A percentile compares a stretch with the other conserved stretches of the same genome.
Evolutionary conservation across 2,113 vertebrate genomes (phyloP).

Genomic region (Synodontis membranacea): DNA sequence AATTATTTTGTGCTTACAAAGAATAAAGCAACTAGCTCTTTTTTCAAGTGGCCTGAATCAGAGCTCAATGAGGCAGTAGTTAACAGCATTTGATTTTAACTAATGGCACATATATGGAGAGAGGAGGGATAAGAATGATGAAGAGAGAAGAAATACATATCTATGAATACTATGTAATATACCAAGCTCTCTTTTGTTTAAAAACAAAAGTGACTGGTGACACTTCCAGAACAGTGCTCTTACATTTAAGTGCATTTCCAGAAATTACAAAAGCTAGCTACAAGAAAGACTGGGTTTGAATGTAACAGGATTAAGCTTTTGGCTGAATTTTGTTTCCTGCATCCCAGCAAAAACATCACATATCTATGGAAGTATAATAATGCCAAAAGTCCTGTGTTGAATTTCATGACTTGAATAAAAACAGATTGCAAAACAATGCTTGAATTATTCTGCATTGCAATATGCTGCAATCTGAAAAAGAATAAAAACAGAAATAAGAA

Average conservation of each 20-base stretch:
- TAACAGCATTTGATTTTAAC: slow-evolving; percentile 73
- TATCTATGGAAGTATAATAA: too few species aligned
- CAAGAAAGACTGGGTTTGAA: slow-evolving; percentile 56
- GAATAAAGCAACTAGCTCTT: slow-evolving; percentile 67
- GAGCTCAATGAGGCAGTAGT: slow-evolving; percentile 68
- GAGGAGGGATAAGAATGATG: slow-evolving; percentile 24
- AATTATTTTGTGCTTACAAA: slow-evolving; percentile 55
- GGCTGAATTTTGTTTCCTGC: not conserved
- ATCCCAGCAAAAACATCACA: not conserved
- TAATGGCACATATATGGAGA: slow-evolving; percentile 64
- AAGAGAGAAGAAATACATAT: slow-evolving; percentile 51
- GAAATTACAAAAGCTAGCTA: slow-evolving; percentile 66
- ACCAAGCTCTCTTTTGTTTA: slow-evolving; percentile 69
- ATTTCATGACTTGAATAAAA: too few species aligned
- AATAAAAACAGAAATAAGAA: too few species aligned
- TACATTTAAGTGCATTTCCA: too few species aligned
- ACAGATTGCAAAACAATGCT: too few species aligned
- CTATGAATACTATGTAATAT: slow-evolving; percentile 59
- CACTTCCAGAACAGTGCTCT: slow-evolving; percentile 68
- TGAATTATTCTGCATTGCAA: too few species aligned
- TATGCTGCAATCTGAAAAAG: too few species aligned
- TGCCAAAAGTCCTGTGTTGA: too few species aligned
- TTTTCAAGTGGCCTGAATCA: slow-evolving; percentile 70
- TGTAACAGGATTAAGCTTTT: not conserved
- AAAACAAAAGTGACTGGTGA: slow-evolving; percentile 76